Evolutionary conservation across 2,888 invertebrate species (phyloP).

Genomic region (Hemistola chrysoprasaria): DNA sequence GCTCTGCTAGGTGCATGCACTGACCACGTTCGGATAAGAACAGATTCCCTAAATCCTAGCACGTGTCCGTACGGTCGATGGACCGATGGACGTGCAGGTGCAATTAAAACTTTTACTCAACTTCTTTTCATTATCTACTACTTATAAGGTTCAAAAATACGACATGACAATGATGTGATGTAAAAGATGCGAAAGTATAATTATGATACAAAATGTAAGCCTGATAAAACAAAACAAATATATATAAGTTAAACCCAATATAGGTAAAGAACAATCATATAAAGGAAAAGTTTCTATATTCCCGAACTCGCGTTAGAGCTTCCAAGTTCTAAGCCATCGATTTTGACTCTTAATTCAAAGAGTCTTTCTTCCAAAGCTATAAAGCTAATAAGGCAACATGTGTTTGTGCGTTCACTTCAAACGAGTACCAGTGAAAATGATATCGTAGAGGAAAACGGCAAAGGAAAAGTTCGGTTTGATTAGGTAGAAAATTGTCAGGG

Average conservation of each 20-base stretch:
- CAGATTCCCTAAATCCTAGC: conserved; percentile 69
- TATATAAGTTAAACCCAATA: too few species aligned
- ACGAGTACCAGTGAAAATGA: conserved; percentile 20
- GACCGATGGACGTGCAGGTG: conserved; percentile 38
- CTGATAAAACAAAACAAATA: too few species aligned
- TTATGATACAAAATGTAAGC: too few species aligned
- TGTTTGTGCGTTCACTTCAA: conserved; percentile 22
- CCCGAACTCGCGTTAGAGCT: too few species aligned
- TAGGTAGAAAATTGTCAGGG: conserved; percentile 32
- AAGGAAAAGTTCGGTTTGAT: conserved; percentile 29
- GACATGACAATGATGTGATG: too few species aligned
- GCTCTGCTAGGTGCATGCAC: conserved; percentile 63
- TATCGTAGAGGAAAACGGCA: conserved; percentile 23
- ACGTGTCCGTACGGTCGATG: conserved; percentile 42
- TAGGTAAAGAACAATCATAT: too few species aligned
- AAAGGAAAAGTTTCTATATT: too few species aligned
- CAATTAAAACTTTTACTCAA: conserved; percentile 62
- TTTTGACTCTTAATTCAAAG: too few species aligned
- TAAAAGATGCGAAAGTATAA: too few species aligned
- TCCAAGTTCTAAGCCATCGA: too few species aligned
- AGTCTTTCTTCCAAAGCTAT: not conserved
- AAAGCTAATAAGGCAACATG: conserved; percentile 19
- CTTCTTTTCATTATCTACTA: conserved; percentile 29
- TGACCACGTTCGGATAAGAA: conserved; percentile 68
- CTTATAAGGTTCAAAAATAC: too few species aligned